phyloP scores from a whole-genome alignment of 2,113 vertebrate genomes.

The Varanus komodoensis region DNA sequence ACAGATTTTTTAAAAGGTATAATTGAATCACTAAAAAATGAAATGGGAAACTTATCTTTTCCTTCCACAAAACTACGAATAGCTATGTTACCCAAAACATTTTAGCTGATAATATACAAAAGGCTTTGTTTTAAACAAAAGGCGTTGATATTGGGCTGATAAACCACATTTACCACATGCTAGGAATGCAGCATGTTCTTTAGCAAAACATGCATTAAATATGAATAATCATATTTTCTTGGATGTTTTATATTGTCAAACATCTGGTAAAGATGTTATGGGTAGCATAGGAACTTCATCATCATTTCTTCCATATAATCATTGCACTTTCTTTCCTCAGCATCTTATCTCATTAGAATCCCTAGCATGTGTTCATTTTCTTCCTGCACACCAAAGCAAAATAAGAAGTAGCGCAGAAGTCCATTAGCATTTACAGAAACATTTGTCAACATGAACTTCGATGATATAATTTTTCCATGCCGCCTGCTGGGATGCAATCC shows the following conservation, averaged over 20 bases:
- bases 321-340: constrained; percentile 4
- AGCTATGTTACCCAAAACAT: not conserved
- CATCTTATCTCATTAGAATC: constrained; percentile 52
- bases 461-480: constrained; percentile 66
- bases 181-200: constrained; percentile 47
- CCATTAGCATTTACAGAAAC: constrained; percentile 73
- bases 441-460: constrained; percentile 71
- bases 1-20: constrained; percentile 27
- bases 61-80: not conserved
- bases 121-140: constrained; percentile 10
- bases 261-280: constrained; percentile 52
- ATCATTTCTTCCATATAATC: not conserved
- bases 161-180: constrained; percentile 46
- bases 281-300: constrained; percentile 18
- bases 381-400: constrained; percentile 51
- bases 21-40: constrained; percentile 17
- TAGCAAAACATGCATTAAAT: constrained; percentile 53
- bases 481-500: constrained; percentile 69
- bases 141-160: constrained; percentile 42
- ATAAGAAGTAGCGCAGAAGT: constrained; percentile 64
- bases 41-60: not conserved
- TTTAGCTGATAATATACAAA: constrained; percentile 30
- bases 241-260: constrained; percentile 24
- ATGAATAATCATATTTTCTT: constrained; percentile 25
- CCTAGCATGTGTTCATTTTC: constrained; percentile 41